Base-by-base conservation (phyloP, 1,140 invertebrate species). In the Carcinoscorpius rotundicauda region DNA sequence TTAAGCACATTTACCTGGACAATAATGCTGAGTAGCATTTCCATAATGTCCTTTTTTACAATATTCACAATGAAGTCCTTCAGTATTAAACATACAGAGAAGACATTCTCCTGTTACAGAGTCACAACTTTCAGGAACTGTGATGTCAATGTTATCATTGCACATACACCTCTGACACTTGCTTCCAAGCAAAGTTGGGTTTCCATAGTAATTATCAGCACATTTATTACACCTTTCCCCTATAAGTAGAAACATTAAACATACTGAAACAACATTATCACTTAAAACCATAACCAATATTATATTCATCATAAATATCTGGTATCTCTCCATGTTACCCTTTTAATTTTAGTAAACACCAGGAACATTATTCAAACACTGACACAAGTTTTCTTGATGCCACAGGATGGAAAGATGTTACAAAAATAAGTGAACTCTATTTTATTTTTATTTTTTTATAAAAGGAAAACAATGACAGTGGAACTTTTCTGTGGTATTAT, bases 141-240 rank as follows among this genome's bases (percentile, higher is more conserved):
- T 82, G 6, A 72, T 66, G 68, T 69, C 88, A 82, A 63, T 87
- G 86, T 72, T 86, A 10, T 74, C 78, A 68, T 74, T 85, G 74
- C 94, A 98, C 49, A 83, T 80, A 77, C 94, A 98, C 0, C 82
- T 83, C 67, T 83, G 77, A 73, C 93, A 97, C 4, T 73, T 81
- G 52, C 84, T 84, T 8, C 89, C 91, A 3, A 81, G 73, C 57
- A 80, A 77, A 3, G 81, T 74, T 3, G 93, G 92, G 69, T 90
- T 84, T 3, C 94, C 94, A 77, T 84, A 97, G 78, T 85, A 97
- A 3, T 92, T 92, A 72, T 87, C 82, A 66, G 88, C 87, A 78
- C 92, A 95, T 64, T 89, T 93, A 72, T 97, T 93, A 80, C 97
- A 99, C 10, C 88, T 81, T 1, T 86, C 77, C 3, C 91, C 92